Evolutionary conservation across 2,797 vertebrate species (phyloP).

Genomic region (Syncerus caffer): DNA sequence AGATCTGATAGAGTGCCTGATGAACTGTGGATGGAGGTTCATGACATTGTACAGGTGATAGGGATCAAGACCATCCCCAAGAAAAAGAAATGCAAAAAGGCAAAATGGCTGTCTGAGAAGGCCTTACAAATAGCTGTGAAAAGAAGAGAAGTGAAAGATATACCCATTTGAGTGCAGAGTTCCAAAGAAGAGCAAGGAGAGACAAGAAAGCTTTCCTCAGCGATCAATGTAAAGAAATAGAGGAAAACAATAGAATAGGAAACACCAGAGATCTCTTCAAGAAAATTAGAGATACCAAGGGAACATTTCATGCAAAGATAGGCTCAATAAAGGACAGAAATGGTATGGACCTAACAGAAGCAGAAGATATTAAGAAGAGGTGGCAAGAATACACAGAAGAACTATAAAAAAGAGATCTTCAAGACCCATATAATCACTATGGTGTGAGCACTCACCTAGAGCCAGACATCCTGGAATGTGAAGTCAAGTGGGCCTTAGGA

Average conservation of each 20-base stretch:
- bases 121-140: neutral
- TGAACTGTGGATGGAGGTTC: neutral
- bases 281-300: neutral
- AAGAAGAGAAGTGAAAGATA: neutral
- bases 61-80: neutral
- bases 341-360: neutral
- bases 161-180: neutral
- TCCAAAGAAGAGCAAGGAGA: neutral
- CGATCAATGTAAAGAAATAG: rapidly evolving
- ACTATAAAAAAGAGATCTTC: neutral
- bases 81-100: neutral
- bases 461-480: neutral
- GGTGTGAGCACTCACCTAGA: neutral
- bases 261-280: neutral
- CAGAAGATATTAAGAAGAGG: neutral
- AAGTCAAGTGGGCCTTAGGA: neutral
- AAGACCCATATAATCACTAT: rapidly evolving
- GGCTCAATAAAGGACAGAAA: neutral
- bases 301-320: neutral
- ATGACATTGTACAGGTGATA: neutral
- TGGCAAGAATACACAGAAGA: neutral
- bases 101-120: neutral
- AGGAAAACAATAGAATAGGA: neutral
- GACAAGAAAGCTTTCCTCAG: neutral
- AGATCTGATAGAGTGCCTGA: neutral